Base-by-base conservation (phyloP, 92 coral and sea anemone genomes). In the Epizoanthus ramosus region DNA sequence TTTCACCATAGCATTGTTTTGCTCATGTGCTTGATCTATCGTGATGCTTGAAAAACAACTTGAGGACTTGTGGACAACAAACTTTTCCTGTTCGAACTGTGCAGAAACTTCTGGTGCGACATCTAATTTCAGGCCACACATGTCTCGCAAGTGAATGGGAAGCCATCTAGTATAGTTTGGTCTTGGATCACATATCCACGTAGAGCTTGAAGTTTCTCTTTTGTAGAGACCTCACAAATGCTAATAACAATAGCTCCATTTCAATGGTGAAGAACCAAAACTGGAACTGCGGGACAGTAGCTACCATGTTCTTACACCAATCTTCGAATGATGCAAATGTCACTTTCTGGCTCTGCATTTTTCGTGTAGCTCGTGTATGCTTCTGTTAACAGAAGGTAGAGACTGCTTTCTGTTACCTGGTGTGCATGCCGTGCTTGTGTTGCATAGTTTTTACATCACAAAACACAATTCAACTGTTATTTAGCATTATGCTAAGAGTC, bases 1-100 rank as follows among this genome's bases (percentile, higher is more conserved):
- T 37, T 79, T 79, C 59, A 79, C 84, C 61, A 79, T 79, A 8
- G 73, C 84, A 63, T 79, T 77, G 31, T 77, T 77, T 35, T 77
- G 83, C 35, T 63, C 35, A 63, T 63, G 31, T 23, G 67, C 67
- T 16, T 67, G 52, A 23, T 67, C 72, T 13, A 67, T 67, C 1
- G 72, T 5, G 72, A 67, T 67, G 9, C 31, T 4, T 19, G 33
- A 22, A 25, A 18, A 63, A 12, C 67, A 3, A 19, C 67, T 8
- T 63, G 35, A 3, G 2, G 35, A 63, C 67, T 63, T 63, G 10
- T 8, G 67, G 67, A 6, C 28, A 8, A 63, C 67, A 22, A 19
- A 21, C 53, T 67, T 68, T 47, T 47, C 57, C 17, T 79, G 63
- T 60, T 79, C 53, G 83, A 79, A 79, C 52, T 79, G 25, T 79